Percentiles rank a stretch among this genome's conserved stretches.
phyloP scores from a whole-genome alignment of 2,888 invertebrate species.

The Gastracanthus pulcherrimus region DNA sequence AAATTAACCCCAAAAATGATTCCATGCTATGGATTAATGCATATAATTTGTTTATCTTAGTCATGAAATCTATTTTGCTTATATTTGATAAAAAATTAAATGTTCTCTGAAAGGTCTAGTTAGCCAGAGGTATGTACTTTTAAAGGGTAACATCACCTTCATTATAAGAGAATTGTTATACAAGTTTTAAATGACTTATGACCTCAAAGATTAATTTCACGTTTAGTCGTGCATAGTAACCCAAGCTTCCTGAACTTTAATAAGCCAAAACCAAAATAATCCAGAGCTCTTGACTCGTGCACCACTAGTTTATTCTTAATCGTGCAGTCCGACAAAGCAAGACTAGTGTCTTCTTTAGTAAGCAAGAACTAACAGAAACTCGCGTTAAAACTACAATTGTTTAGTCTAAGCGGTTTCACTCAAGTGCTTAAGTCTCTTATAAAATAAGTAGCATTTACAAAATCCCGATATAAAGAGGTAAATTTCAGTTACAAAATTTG shows the following conservation, averaged over 20 bases:
- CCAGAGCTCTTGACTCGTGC: constrained; percentile 46
- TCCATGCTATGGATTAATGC: too few species aligned
- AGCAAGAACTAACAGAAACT: constrained; percentile 49
- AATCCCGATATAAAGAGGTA: not conserved
- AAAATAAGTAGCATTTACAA: not conserved
- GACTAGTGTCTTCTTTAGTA: too few species aligned
- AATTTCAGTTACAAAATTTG: too few species aligned
- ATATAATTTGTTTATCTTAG: too few species aligned
- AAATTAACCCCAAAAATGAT: too few species aligned
- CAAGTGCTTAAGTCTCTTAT: not conserved
- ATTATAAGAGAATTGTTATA: too few species aligned
- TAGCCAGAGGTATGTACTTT: too few species aligned
- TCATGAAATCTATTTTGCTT: too few species aligned
- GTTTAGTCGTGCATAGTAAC: constrained; percentile 20
- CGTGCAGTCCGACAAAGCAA: constrained; percentile 38
- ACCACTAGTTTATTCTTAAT: constrained; percentile 55
- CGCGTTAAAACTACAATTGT: constrained; percentile 56
- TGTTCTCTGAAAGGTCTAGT: too few species aligned
- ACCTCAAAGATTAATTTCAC: not conserved
- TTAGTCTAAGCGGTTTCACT: constrained; percentile 23
- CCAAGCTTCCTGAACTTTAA: constrained; percentile 60
- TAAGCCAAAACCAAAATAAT: constrained; percentile 63
- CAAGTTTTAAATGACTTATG: not conserved
- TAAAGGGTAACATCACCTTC: not conserved
- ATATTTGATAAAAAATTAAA: too few species aligned